phyloP scores from a whole-genome alignment of 1,140 invertebrate species.

The Tetranychus cinnabarinus region DNA sequence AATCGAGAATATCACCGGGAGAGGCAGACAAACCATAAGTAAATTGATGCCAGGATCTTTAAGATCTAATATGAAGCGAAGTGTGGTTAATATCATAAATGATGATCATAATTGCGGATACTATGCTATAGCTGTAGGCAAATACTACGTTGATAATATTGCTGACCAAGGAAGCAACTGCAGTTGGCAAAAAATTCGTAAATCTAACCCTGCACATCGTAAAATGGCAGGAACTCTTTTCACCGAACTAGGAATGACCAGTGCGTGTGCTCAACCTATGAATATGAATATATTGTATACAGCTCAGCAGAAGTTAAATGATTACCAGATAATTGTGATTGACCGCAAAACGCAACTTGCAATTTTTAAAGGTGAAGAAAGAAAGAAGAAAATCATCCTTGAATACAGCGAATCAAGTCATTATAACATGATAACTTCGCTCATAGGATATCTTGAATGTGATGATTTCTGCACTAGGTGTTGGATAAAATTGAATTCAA shows the following conservation, averaged over 20 bases:
- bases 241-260: background rate
- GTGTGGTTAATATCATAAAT: background rate
- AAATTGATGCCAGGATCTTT: background rate
- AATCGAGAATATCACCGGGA: no score
- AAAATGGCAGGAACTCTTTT: background rate
- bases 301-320: no score
- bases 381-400: no score
- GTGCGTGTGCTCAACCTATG: no score
- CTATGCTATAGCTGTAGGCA: background rate
- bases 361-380: no score
- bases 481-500: no score
- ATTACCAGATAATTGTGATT: background rate
- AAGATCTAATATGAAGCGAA: background rate
- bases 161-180: background rate
- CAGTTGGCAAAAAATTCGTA: background rate
- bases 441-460: no score
- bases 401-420: no score
- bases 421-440: no score
- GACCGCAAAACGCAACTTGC: background rate
- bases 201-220: no score
- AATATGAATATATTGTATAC: background rate
- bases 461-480: no score
- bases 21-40: no score
- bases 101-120: background rate
- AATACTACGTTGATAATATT: background rate